These are phyloP conservation scores for Salarias fasciatus DNA, from an alignment of 2,797 vertebrate genomes.

Conservation along the genomic window DNA sequence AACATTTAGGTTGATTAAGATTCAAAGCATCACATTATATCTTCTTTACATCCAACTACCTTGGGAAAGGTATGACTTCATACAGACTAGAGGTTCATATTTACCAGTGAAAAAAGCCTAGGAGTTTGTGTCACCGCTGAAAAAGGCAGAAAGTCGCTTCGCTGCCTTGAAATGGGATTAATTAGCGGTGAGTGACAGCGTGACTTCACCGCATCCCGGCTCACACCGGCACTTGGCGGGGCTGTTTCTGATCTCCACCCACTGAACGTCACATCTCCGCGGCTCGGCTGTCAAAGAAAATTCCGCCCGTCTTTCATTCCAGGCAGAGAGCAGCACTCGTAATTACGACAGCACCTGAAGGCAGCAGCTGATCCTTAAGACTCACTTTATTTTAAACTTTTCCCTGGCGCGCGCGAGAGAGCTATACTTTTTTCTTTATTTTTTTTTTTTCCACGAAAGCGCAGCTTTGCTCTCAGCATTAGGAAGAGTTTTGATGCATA, in stretches of 20 bases:
- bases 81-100: no score
- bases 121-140: neutral
- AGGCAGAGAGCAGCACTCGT: neutral
- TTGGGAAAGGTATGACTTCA: no score
- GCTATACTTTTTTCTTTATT: neutral
- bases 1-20: no score
- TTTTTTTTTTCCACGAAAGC: neutral
- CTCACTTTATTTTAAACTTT: neutral
- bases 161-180: neutral
- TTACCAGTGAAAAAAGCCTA: neutral
- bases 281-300: slow-evolving; percentile 50
- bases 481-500: slow-evolving; percentile 1
- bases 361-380: slow-evolving; percentile 31
- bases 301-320: slow-evolving; percentile 5
- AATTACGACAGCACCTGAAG: slow-evolving; percentile 58
- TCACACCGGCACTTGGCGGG: slow-evolving; percentile 8
- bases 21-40: no score
- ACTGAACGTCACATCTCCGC: slow-evolving; percentile 63
- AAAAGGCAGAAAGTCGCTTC: neutral
- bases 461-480: slow-evolving; percentile 13
- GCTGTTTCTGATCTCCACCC: slow-evolving; percentile 56
- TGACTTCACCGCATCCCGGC: slow-evolving; percentile 17
- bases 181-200: slow-evolving; percentile 1
- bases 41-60: no score
- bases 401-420: slow-evolving; percentile 16